Evolutionary conservation across 1,140 invertebrate genomes (phyloP).

Genomic region (Melipona quadrifasciata): DNA sequence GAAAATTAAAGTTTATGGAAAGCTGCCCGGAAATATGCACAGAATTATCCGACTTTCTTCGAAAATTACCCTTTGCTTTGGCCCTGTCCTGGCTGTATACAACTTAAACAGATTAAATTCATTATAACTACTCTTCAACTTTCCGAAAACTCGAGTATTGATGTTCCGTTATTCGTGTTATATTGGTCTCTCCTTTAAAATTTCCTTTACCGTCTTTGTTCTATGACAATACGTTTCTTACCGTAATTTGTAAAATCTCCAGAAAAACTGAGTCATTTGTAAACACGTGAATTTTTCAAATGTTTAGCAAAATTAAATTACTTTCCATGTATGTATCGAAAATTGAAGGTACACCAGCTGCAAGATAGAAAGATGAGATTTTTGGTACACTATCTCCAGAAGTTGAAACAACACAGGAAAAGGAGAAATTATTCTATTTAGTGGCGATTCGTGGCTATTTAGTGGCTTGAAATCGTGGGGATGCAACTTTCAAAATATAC

Average conservation of each 20-base stretch:
- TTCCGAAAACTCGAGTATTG: neutral
- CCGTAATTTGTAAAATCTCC: neutral
- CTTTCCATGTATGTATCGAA: too few species aligned
- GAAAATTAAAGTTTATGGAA: constrained; percentile 10
- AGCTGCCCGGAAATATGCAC: neutral
- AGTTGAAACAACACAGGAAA: too few species aligned
- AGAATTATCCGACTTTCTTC: neutral
- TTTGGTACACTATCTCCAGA: too few species aligned
- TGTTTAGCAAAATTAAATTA: too few species aligned
- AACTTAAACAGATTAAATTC: neutral
- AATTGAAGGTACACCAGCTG: too few species aligned
- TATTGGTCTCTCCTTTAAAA: too few species aligned
- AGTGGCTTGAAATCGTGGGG: too few species aligned
- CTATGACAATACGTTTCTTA: neutral
- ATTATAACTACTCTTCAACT: neutral
- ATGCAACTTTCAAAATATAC: too few species aligned
- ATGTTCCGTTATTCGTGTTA: neutral
- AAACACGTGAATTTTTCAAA: too few species aligned
- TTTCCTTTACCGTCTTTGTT: neutral
- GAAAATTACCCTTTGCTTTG: neutral
- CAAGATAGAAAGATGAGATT: too few species aligned
- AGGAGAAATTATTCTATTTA: too few species aligned
- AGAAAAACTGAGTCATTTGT: neutral
- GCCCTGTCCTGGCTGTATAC: neutral
- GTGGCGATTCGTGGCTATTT: too few species aligned